phyloP scores from a whole-genome alignment of 2,113 vertebrate genomes.

The Erinaceus europaeus region DNA sequence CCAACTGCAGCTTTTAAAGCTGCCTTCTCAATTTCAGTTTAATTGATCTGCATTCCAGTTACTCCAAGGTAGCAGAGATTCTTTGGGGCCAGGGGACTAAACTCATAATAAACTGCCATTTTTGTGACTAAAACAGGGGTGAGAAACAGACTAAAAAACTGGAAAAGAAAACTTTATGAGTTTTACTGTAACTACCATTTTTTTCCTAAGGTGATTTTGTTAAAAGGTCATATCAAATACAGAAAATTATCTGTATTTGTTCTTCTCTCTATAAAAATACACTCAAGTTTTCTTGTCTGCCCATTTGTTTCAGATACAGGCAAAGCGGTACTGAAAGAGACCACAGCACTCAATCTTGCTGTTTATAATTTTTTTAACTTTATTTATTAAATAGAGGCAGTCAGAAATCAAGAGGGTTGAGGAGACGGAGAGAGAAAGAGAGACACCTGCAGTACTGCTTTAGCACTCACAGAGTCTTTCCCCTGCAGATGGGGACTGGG shows the following conservation, averaged over 20 bases:
- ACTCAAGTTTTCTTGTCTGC: no score
- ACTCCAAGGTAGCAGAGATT: neutral
- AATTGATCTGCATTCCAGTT: neutral
- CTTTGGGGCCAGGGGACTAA: neutral
- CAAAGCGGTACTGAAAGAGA: no score
- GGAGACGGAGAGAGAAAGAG: no score
- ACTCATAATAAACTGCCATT: neutral
- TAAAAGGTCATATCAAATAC: neutral
- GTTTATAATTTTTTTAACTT: no score
- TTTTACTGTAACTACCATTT: neutral
- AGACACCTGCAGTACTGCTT: no score
- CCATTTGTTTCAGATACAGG: no score
- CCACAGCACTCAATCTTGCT: no score
- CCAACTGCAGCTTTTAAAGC: neutral
- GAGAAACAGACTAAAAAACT: neutral
- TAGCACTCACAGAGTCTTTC: no score
- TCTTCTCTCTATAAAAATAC: neutral
- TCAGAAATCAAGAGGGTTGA: no score
- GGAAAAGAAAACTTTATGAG: neutral
- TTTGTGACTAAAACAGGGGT: neutral
- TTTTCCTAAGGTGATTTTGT: neutral
- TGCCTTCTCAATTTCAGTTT: neutral
- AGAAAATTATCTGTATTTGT: neutral
- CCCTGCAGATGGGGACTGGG: no score
- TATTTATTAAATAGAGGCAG: no score